Evolutionary conservation across 2,888 invertebrate genomes (phyloP).

Genomic region (Onchidella celtica): DNA sequence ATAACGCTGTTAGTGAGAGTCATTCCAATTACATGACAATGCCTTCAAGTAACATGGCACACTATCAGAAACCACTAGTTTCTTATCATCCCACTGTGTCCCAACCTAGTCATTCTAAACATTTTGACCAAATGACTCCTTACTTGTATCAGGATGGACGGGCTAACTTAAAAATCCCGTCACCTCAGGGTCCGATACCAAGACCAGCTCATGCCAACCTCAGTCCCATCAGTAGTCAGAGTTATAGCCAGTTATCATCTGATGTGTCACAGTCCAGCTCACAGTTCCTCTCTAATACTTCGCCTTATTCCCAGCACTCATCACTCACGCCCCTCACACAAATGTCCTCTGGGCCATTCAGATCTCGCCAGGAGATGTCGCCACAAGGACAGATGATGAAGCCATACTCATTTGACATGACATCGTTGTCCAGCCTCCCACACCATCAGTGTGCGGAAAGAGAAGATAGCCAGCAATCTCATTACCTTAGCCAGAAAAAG

Average conservation of each 20-base stretch:
- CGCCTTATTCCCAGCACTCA: not conserved
- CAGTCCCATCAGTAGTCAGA: not conserved
- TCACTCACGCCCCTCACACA: not conserved
- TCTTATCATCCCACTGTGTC: not conserved
- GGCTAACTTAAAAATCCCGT: constrained; percentile 11
- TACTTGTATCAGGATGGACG: constrained; percentile 9
- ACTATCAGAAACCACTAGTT: not conserved
- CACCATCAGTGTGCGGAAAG: not conserved
- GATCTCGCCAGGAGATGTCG: not conserved
- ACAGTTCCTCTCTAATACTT: not conserved
- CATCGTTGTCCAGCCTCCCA: not conserved
- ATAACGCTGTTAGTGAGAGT: not conserved
- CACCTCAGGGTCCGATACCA: not conserved
- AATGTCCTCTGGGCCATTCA: not conserved
- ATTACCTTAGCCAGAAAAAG: not conserved
- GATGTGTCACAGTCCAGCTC: not conserved
- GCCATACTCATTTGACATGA: not conserved
- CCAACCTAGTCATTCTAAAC: constrained; percentile 7
- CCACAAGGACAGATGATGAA: constrained; percentile 7
- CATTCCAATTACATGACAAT: constrained; percentile 1
- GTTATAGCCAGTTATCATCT: not conserved
- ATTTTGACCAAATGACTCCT: constrained; percentile 10
- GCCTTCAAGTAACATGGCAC: not conserved
- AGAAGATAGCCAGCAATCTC: not conserved
- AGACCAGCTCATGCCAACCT: not conserved